A percentile compares a stretch with the other conserved stretches of the same genome.
These are phyloP conservation scores for Cotesia glomerata DNA, from an alignment of 1,140 invertebrate species.

Conservation along the genomic window DNA sequence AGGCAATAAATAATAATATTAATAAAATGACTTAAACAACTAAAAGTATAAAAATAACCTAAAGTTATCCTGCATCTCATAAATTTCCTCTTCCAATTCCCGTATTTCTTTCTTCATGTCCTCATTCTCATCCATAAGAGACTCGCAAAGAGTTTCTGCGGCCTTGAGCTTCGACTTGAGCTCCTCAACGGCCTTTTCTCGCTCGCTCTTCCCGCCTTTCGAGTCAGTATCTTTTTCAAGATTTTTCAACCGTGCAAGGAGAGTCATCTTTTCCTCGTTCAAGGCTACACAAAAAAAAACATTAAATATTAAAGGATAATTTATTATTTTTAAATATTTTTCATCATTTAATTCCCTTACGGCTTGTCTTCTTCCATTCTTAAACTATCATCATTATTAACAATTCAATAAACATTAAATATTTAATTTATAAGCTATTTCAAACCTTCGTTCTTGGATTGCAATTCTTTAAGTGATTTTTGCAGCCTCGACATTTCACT, in stretches of 20 bases:
- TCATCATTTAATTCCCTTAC: constrained; percentile 4
- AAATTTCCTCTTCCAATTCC: constrained; percentile 94
- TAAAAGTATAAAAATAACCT: constrained; percentile 60
- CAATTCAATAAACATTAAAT: neutral
- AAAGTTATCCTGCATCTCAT: constrained; percentile 98
- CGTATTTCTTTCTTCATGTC: constrained; percentile 92
- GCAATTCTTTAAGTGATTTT: constrained; percentile 77
- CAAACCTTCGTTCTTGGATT: constrained; percentile 79
- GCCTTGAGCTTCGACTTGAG: constrained; percentile 80
- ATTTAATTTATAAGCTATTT: neutral
- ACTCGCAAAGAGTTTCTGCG: constrained; percentile 88
- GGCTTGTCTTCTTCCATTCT: neutral
- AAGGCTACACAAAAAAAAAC: constrained; percentile 42
- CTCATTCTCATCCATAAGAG: constrained; percentile 96
- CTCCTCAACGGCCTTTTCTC: constrained; percentile 69
- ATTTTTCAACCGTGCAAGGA: constrained; percentile 62
- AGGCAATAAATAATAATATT: constrained; percentile 51
- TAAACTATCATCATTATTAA: neutral
- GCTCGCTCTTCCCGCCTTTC: constrained; percentile 59
- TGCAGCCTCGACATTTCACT: constrained; percentile 81
- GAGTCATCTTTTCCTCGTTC: constrained; percentile 55
- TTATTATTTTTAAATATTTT: constrained; percentile 7
- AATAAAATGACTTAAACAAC: constrained; percentile 13
- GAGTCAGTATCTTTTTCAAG: constrained; percentile 59
- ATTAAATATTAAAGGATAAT: neutral